Evolutionary conservation across 2,113 vertebrate species (phyloP).

Genomic region (Limnothrissa miodon): DNA sequence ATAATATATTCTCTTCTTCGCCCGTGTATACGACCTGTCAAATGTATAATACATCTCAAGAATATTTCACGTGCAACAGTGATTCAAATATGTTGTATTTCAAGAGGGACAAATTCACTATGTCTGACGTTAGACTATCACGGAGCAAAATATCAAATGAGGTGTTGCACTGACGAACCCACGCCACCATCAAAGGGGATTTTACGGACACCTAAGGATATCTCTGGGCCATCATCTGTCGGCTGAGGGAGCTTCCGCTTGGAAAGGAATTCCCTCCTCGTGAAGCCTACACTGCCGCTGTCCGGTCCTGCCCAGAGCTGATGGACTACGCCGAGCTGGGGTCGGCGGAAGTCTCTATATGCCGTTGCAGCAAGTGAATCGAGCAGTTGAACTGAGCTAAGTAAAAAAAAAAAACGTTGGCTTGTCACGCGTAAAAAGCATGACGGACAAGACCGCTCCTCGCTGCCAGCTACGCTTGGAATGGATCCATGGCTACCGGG

Average conservation of each 20-base stretch:
- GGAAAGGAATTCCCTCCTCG: conserved; percentile 1
- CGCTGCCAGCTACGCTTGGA: conserved; percentile 91
- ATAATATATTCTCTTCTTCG: neutral
- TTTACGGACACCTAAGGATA: conserved; percentile 19
- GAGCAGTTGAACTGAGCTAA: neutral
- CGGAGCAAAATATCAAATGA: conserved; percentile 10
- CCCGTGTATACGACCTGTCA: neutral
- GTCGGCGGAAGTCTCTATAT: neutral
- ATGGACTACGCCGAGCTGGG: conserved; percentile 1
- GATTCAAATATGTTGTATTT: neutral
- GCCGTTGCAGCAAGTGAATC: conserved; percentile 10
- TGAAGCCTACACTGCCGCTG: neutral
- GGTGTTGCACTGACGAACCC: conserved; percentile 9
- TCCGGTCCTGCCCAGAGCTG: neutral
- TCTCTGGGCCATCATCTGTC: conserved; percentile 3
- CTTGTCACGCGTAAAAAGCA: conserved; percentile 37
- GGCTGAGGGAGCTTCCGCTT: neutral
- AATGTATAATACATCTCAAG: neutral
- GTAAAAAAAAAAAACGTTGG: neutral
- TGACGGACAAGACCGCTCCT: conserved; percentile 95
- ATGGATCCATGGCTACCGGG: conserved; percentile 97
- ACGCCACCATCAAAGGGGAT: neutral
- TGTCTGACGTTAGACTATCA: neutral
- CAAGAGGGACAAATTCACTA: neutral
- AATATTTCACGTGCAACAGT: neutral